Evolutionary conservation across 2,888 invertebrate species (phyloP).

Genomic region (Pteria penguin): DNA sequence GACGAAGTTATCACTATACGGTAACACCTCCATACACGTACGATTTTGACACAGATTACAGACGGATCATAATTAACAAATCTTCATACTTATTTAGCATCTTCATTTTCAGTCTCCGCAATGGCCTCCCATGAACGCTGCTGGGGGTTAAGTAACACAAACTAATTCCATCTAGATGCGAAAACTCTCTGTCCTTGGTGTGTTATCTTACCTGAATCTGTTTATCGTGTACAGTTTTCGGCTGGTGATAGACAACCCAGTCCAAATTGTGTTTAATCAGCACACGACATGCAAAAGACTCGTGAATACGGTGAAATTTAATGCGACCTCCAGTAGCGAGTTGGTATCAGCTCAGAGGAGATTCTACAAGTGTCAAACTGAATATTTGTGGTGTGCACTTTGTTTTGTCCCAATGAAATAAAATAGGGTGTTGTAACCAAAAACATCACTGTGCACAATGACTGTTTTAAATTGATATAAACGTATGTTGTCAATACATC

Average conservation of each 20-base stretch:
- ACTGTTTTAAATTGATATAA: neutral
- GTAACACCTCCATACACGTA: no score
- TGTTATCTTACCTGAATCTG: no score
- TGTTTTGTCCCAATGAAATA: neutral
- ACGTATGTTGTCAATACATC: neutral
- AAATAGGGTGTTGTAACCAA: neutral
- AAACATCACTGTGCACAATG: neutral
- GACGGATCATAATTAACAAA: no score
- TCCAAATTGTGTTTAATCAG: neutral
- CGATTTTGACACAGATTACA: no score
- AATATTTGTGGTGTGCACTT: neutral
- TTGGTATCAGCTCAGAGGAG: neutral
- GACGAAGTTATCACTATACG: no score
- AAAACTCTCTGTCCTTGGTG: no score
- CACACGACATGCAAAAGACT: neutral
- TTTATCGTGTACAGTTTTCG: no score
- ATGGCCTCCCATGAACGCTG: neutral
- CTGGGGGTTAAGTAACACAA: neutral
- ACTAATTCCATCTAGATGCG: no score
- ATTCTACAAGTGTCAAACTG: neutral
- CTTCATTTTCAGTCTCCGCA: no score
- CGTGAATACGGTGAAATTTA: neutral
- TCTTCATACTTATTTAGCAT: no score
- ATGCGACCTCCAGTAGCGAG: neutral
- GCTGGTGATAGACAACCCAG: neutral